phyloP scores from a whole-genome alignment of 2,113 vertebrate species.

The Lophochroa leadbeateri region DNA sequence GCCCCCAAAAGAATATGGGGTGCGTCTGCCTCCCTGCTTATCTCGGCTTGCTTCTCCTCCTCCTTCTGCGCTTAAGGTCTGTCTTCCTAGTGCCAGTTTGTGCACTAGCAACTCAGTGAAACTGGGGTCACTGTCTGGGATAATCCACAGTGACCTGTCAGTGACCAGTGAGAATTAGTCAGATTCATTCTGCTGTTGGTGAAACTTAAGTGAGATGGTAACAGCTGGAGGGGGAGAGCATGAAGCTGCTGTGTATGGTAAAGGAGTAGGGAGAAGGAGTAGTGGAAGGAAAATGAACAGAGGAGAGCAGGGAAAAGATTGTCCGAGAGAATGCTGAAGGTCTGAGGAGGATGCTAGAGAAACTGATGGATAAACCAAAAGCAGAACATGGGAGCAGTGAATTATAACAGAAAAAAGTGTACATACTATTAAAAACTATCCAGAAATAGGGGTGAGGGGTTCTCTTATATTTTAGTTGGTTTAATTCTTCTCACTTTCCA shows the following conservation, averaged over 20 bases:
- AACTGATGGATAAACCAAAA: background rate
- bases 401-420: background rate
- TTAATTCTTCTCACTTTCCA: background rate
- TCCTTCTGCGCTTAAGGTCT: background rate
- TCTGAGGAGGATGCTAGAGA: background rate
- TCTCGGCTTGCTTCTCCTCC: background rate
- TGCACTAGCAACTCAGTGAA: background rate
- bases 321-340: background rate
- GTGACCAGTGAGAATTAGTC: background rate
- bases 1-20: background rate
- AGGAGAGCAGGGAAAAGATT: background rate
- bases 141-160: background rate
- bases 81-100: background rate
- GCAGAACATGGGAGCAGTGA: accelerated
- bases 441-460: background rate
- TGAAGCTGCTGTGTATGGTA: background rate
- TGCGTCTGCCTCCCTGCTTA: background rate
- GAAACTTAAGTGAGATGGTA: accelerated
- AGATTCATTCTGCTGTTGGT: background rate
- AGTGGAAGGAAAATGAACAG: background rate
- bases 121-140: background rate
- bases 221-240: no score
- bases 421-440: background rate
- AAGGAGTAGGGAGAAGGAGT: background rate
- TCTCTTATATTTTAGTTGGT: background rate